Conservation (phyloP, 2,797 vertebrate genomes). For the Clamator glandarius region DNA sequence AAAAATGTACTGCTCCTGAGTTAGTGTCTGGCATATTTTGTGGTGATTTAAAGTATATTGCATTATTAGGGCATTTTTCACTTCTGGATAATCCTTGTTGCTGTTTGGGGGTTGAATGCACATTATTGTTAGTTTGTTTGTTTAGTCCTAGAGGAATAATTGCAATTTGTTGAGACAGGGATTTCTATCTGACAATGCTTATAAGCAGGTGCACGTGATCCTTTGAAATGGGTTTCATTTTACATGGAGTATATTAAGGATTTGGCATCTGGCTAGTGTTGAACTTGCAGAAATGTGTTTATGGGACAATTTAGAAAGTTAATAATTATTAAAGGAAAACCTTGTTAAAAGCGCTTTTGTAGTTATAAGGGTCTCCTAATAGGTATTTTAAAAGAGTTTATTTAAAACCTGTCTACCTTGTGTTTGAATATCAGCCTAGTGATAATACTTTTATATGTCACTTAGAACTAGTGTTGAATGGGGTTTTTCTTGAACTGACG, state of each 20-base stretch:
- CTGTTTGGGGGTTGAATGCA: background rate
- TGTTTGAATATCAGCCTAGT: background rate
- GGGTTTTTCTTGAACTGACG: background rate
- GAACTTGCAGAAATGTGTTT: conserved; percentile 10
- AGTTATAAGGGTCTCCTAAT: background rate
- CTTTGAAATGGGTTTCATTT: conserved; percentile 23
- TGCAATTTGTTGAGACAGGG: background rate
- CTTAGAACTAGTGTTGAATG: background rate
- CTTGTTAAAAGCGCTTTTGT: background rate
- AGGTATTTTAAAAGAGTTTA: background rate
- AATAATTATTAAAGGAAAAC: conserved; percentile 11
- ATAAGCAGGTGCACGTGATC: background rate
- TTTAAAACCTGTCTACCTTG: background rate
- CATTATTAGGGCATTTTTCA: background rate
- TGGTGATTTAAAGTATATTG: background rate
- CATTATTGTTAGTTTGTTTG: background rate
- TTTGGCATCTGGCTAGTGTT: background rate
- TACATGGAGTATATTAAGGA: background rate
- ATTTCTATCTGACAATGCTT: background rate
- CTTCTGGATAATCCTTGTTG: background rate
- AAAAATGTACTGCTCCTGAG: background rate
- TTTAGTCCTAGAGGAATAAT: background rate
- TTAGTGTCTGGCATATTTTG: background rate
- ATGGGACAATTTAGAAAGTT: background rate
- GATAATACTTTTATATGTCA: background rate